These are phyloP conservation scores for Gymnosoma rotundatum DNA, from an alignment of 2,888 invertebrate species.

Conservation along the genomic window DNA sequence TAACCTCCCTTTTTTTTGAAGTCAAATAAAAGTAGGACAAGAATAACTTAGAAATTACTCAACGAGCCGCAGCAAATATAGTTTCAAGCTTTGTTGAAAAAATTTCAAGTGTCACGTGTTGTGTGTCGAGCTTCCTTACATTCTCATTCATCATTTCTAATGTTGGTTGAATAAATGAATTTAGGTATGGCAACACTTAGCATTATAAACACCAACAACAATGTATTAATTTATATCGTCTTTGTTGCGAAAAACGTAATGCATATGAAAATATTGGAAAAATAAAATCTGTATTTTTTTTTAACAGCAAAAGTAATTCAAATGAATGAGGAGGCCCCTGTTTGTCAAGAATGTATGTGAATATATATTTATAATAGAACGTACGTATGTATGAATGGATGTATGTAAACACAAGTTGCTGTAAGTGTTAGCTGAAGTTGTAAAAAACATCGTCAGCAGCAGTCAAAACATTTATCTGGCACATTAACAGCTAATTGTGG, in stretches of 20 bases:
- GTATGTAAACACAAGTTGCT: background rate
- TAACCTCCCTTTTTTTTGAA: too few relatives aligned
- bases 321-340: constrained; percentile 48
- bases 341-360: constrained; percentile 35
- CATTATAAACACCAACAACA: background rate
- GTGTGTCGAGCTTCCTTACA: too few relatives aligned
- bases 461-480: constrained; percentile 68
- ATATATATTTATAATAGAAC: background rate
- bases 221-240: constrained; percentile 22
- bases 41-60: too few relatives aligned
- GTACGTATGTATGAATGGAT: background rate
- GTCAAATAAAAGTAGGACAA: too few relatives aligned
- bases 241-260: constrained; percentile 21
- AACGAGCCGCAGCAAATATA: too few relatives aligned
- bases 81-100: too few relatives aligned
- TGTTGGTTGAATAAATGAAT: too few relatives aligned
- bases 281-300: background rate
- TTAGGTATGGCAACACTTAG: background rate
- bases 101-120: too few relatives aligned
- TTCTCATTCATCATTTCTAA: too few relatives aligned
- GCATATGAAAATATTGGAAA: constrained; percentile 55
- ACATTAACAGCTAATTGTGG: constrained; percentile 71
- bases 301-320: background rate
- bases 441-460: constrained; percentile 50
- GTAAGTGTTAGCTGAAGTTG: constrained; percentile 13